Evolutionary conservation across 2,797 vertebrate genomes (phyloP).

Genomic region (Eurystomus glaucurus): DNA sequence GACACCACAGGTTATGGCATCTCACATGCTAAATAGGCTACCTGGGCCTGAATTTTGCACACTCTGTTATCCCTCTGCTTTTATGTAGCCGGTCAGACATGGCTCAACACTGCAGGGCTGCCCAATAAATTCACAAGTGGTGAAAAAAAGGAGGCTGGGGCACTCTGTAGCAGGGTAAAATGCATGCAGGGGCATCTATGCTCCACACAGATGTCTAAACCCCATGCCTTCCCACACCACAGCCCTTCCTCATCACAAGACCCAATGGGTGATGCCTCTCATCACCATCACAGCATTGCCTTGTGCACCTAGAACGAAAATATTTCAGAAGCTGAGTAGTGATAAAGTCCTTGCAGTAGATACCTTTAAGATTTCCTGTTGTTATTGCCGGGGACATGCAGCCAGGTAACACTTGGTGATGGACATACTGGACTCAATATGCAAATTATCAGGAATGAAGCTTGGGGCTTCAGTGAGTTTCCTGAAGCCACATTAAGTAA

Average conservation of each 20-base stretch:
- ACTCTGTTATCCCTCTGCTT: neutral
- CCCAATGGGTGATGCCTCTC: neutral
- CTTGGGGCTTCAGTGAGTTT: neutral
- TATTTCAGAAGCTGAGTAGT: neutral
- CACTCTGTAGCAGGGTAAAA: neutral
- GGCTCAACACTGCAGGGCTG: neutral
- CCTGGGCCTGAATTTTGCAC: neutral
- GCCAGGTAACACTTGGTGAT: neutral
- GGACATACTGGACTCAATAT: neutral
- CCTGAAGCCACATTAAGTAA: neutral
- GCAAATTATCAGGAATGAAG: neutral
- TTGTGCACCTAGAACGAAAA: neutral
- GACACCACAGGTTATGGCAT: neutral
- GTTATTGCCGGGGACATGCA: neutral
- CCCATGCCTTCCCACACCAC: neutral
- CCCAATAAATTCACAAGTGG: neutral
- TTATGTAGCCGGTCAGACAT: rapidly evolving
- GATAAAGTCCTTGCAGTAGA: neutral
- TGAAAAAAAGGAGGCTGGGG: neutral
- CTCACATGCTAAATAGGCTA: neutral
- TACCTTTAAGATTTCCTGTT: neutral
- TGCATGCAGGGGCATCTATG: neutral
- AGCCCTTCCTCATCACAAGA: neutral
- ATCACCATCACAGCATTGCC: neutral
- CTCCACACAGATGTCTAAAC: neutral